A percentile compares a stretch with the other conserved stretches of the same genome.
Evolutionary conservation across 2,888 invertebrate species (phyloP).

Genomic region (Willowsia nigromaculata): DNA sequence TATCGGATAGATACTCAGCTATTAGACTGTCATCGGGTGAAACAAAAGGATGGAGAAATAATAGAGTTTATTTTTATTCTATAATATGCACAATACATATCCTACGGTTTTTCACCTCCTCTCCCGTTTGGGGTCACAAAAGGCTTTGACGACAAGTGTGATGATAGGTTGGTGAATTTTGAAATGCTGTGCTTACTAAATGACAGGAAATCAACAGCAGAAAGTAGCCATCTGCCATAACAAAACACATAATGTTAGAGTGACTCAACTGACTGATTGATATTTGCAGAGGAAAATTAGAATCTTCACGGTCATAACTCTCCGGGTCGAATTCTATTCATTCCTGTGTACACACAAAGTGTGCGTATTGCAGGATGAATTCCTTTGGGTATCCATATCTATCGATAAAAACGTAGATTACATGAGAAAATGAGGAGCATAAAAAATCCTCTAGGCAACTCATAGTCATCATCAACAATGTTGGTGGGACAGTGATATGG

Average conservation of each 20-base stretch:
- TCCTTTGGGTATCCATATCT: constrained; percentile 47
- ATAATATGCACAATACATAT: neutral
- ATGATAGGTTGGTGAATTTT: constrained; percentile 13
- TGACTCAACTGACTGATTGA: constrained; percentile 37
- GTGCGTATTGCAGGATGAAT: neutral
- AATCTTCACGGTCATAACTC: constrained; percentile 53
- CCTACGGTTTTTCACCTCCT: neutral
- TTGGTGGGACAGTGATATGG: neutral
- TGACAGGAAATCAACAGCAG: constrained; percentile 19
- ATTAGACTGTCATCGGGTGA: neutral
- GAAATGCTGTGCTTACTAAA: neutral
- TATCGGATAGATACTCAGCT: neutral
- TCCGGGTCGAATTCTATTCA: neutral
- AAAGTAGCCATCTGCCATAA: neutral
- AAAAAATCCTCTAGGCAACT: constrained; percentile 26
- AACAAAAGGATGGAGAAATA: neutral
- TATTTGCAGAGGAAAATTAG: constrained; percentile 37
- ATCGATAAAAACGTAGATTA: constrained; percentile 35
- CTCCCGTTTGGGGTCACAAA: too few species aligned
- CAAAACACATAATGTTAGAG: neutral
- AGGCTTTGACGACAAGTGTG: neutral
- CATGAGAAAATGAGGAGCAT: neutral
- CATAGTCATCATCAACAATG: neutral
- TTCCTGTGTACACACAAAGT: neutral
- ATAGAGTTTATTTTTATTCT: neutral